Evolutionary conservation across 2,888 invertebrate genomes (phyloP), one percentile per base, ranked within the genome.

Genomic region (Coelopa pilipes): DNA sequence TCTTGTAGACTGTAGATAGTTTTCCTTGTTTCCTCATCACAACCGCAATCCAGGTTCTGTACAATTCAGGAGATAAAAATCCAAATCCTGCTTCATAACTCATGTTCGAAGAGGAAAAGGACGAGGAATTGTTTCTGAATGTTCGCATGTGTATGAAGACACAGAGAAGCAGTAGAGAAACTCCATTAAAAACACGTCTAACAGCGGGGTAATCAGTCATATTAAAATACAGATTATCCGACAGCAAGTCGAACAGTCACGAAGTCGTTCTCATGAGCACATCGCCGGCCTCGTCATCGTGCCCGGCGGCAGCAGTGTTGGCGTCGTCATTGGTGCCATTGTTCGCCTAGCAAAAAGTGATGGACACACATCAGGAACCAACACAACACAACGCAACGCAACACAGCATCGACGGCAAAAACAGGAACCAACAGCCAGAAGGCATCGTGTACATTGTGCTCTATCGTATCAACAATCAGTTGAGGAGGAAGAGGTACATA

Each of bases 151-250:
- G 60, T 50, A 3, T 73, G n/a, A 34, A 34, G 34, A 34, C 34
- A 34, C 4, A 34, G 4, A 34, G 50, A 47, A 19, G 46, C 17
- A 49, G 69, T 70, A 17, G 50, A 67, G 12, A 70, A 46, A 67
- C 53, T 45, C 49, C 62, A 70, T 69, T 74, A 63, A 74, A 72
- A 74, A 65, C 70, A 69, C 63, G 65, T 63, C 73, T 73, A 65
- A 69, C 46, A 45, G 46, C 17, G 45, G 79, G 80, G 82, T 81
- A 86, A 87, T 86, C 86, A 86, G 84, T 87, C 85, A 87, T 86
- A 86, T 86, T 86, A 84, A 86, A 87, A 85, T 85, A 83, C 82
- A 80, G 84, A 83, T 87, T 86, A 87, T 86, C 87, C 85, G 85
- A 83, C 83, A 84, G 82, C 80, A 80, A 84, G 85, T 83, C 85